phyloP scores from a whole-genome alignment of 2,888 invertebrate species.

The Parascotia fuliginaria region DNA sequence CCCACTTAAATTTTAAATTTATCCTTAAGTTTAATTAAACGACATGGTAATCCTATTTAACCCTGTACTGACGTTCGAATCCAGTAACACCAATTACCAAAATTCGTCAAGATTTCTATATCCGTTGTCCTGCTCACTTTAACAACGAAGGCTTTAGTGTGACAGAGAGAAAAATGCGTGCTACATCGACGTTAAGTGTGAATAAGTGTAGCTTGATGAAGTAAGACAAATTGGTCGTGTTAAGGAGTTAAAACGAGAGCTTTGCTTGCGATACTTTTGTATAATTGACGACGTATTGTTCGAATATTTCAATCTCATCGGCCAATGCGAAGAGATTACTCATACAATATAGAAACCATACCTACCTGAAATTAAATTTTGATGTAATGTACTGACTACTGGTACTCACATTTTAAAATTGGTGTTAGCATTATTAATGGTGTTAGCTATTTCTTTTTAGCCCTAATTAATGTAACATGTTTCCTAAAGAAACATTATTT shows the following conservation, averaged over 20 bases:
- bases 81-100: constrained; percentile 36
- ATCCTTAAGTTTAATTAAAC: constrained; percentile 8
- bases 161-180: constrained; percentile 16
- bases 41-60: constrained; percentile 20
- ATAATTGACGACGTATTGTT: constrained; percentile 9
- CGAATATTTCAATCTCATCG: too few relatives aligned
- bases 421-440: too few relatives aligned
- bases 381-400: too few relatives aligned
- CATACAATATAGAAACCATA: too few relatives aligned
- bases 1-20: too few relatives aligned
- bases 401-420: too few relatives aligned
- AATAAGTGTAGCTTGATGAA: constrained; percentile 29
- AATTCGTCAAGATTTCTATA: constrained; percentile 41
- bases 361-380: too few relatives aligned
- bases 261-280: constrained; percentile 13
- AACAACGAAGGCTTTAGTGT: constrained; percentile 4
- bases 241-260: constrained; percentile 15
- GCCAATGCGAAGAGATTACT: too few relatives aligned
- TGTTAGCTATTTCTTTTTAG: too few relatives aligned
- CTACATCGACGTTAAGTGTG: constrained; percentile 12
- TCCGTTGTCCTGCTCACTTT: constrained; percentile 17
- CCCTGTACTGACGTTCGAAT: constrained; percentile 22
- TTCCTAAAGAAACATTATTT: not conserved
- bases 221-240: constrained; percentile 29
- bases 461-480: too few relatives aligned